Conservation (phyloP, 2,888 invertebrate genomes). For the Cantharis nigra region DNA sequence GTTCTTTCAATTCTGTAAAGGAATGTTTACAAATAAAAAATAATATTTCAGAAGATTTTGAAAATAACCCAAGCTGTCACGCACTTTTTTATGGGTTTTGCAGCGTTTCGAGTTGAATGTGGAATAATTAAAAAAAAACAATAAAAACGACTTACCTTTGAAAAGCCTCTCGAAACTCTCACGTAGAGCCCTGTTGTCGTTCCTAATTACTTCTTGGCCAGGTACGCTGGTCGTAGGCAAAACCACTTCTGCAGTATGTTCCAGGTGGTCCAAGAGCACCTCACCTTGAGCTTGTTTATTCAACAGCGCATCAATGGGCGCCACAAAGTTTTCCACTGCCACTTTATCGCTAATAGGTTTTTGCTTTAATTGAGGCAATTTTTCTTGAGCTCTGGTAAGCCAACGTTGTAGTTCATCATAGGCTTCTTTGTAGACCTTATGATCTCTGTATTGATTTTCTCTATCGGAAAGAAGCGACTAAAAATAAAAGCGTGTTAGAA, state of each 20-base stretch:
- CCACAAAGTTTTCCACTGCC: slow-evolving; percentile 86
- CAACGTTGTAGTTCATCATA: slow-evolving; percentile 88
- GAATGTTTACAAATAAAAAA: not conserved
- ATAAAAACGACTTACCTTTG: slow-evolving; percentile 56
- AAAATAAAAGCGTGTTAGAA: slow-evolving; percentile 24
- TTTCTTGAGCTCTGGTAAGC: slow-evolving; percentile 86
- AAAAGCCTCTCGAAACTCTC: slow-evolving; percentile 85
- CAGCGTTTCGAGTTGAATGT: no score
- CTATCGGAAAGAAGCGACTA: slow-evolving; percentile 73
- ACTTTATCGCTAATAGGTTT: slow-evolving; percentile 83
- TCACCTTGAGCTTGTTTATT: slow-evolving; percentile 93
- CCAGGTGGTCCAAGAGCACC: slow-evolving; percentile 81
- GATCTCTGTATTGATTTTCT: slow-evolving; percentile 86
- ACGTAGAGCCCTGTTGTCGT: slow-evolving; percentile 82
- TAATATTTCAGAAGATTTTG: no score
- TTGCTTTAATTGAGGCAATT: slow-evolving; percentile 85
- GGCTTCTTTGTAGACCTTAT: slow-evolving; percentile 87
- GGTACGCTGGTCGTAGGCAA: slow-evolving; percentile 80
- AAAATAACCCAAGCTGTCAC: no score
- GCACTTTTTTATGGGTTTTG: no score
- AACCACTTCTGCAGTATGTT: slow-evolving; percentile 86
- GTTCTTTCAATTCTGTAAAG: slow-evolving; percentile 73
- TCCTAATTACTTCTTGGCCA: slow-evolving; percentile 79
- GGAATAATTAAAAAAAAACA: no score
- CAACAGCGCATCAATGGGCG: slow-evolving; percentile 81